Evolutionary conservation across 2,888 invertebrate genomes (phyloP).

Genomic region (Synanthedon myopaeformis): DNA sequence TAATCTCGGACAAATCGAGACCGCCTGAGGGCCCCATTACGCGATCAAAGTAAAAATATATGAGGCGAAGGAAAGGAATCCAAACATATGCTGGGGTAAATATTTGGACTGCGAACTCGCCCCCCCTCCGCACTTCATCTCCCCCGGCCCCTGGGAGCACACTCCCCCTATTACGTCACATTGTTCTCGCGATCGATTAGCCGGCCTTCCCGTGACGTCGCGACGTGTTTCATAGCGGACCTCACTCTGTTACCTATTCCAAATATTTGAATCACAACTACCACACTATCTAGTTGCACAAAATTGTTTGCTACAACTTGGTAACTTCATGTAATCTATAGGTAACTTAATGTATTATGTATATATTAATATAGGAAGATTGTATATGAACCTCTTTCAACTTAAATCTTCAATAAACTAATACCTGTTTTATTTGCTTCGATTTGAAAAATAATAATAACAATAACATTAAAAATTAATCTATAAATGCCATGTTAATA

Average conservation of each 20-base stretch:
- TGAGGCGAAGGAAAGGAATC: constrained; percentile 68
- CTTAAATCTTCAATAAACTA: too few species aligned
- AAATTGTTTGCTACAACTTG: too few species aligned
- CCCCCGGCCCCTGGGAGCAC: constrained; percentile 20
- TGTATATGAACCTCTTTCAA: too few species aligned
- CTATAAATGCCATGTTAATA: too few species aligned
- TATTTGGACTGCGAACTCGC: constrained; percentile 52
- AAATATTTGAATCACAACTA: background rate
- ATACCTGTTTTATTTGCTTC: too few species aligned
- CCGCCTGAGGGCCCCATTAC: constrained; percentile 57
- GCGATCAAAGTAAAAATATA: constrained; percentile 67
- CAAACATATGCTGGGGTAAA: constrained; percentile 65
- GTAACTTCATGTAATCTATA: too few species aligned
- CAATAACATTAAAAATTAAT: too few species aligned
- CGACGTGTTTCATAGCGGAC: constrained; percentile 33
- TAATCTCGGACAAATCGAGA: constrained; percentile 59
- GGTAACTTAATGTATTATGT: too few species aligned
- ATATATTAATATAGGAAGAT: too few species aligned
- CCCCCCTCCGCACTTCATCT: constrained; percentile 13
- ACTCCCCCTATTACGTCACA: constrained; percentile 53
- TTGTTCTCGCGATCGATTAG: constrained; percentile 66
- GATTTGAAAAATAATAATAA: too few species aligned
- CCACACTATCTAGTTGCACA: too few species aligned
- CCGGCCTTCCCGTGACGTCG: constrained; percentile 40
- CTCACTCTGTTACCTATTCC: background rate